These are phyloP conservation scores for Drosophila biarmipes DNA, from an alignment of 1,140 invertebrate species.

Conservation along the genomic window DNA sequence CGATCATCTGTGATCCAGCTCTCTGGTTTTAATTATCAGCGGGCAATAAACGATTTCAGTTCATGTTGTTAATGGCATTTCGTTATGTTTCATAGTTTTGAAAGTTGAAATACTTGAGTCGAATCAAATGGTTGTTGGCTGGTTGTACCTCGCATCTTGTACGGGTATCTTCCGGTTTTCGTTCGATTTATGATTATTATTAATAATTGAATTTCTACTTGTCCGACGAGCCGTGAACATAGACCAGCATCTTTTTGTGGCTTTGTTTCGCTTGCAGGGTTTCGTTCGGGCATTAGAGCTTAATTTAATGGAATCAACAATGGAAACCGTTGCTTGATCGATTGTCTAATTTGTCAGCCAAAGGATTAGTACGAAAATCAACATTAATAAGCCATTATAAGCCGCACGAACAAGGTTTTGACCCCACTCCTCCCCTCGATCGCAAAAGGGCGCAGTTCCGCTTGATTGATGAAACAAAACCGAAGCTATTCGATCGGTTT, in stretches of 20 bases:
- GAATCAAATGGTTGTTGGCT: conserved; percentile 46
- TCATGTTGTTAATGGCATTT: conserved; percentile 58
- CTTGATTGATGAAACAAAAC: conserved; percentile 63
- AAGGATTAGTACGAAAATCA: conserved; percentile 53
- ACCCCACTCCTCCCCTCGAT: conserved; percentile 8
- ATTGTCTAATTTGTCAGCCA: conserved; percentile 75
- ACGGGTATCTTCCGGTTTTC: conserved; percentile 72
- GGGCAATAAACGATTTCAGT: conserved; percentile 56
- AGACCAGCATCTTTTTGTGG: conserved; percentile 61
- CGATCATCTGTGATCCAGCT: conserved; percentile 36
- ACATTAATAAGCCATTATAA: conserved; percentile 77
- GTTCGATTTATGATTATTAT: conserved; percentile 67
- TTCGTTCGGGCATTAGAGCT: conserved; percentile 31
- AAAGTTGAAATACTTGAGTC: conserved; percentile 81
- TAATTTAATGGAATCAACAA: conserved; percentile 59
- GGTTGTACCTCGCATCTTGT: conserved; percentile 30
- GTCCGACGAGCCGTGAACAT: conserved; percentile 60
- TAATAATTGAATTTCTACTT: conserved; percentile 65
- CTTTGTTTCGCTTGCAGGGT: conserved; percentile 31
- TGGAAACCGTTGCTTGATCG: conserved; percentile 65
- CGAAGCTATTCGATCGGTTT: conserved; percentile 46
- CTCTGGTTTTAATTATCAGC: conserved; percentile 54
- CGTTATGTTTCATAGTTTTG: conserved; percentile 58
- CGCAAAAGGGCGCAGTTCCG: conserved; percentile 60
- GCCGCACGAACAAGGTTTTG: conserved; percentile 61